Conservation (phyloP, 2,797 vertebrate species). For the Protonibea diacanthus region DNA sequence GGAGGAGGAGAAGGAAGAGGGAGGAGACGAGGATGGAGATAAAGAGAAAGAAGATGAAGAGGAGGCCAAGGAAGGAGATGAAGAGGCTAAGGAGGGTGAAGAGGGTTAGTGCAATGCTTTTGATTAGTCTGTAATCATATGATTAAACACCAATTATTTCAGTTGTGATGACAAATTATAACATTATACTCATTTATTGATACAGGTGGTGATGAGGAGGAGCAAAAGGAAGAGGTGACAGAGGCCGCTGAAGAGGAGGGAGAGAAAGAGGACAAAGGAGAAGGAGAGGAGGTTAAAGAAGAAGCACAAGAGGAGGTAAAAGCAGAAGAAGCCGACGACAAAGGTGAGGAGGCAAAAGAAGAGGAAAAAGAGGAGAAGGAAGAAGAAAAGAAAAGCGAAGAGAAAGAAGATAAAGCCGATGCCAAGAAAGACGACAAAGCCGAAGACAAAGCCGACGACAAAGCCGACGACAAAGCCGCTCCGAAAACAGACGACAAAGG, state of each 20-base stretch:
- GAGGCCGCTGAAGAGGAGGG: conserved; percentile 49
- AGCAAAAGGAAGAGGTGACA: conserved; percentile 51
- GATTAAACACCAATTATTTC: not conserved
- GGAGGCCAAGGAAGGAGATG: conserved; percentile 74
- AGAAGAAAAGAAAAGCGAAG: conserved; percentile 51
- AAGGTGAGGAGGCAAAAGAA: conserved; percentile 52
- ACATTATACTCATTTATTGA: not conserved
- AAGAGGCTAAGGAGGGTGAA: conserved; percentile 53
- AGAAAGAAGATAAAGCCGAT: conserved; percentile 60
- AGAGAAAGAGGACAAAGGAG: conserved; percentile 39
- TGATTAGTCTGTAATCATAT: not conserved
- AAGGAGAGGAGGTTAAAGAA: conserved; percentile 40
- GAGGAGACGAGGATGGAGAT: conserved; percentile 40
- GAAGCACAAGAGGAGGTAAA: conserved; percentile 53
- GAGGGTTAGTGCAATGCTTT: conserved; percentile 58
- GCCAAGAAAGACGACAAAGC: conserved; percentile 55
- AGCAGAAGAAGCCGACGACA: conserved; percentile 37
- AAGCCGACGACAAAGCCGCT: conserved; percentile 58
- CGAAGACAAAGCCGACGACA: conserved; percentile 43
- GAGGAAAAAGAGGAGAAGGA: conserved; percentile 57
- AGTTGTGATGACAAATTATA: not conserved
- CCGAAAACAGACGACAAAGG: conserved; percentile 63
- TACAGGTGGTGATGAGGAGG: conserved; percentile 69
- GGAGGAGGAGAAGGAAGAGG: conserved; percentile 8
- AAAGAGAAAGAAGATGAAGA: conserved; percentile 63